Conservation (phyloP, 1,140 invertebrate species). For the Aporrectodea caliginosa region DNA sequence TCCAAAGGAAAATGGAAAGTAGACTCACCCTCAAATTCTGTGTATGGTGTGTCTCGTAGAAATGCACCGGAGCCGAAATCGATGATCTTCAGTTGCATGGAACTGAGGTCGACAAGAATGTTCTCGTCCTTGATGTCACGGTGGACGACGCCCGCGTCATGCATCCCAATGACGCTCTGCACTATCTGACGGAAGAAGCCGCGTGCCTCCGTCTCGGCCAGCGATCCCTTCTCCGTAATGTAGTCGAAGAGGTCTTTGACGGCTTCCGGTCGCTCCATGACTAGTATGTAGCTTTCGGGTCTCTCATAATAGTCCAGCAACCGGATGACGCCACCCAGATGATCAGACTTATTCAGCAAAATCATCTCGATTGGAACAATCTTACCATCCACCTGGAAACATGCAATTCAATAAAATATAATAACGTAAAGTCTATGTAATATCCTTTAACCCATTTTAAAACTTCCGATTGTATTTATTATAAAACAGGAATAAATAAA, state of each 20-base stretch:
- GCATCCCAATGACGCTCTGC: constrained; percentile 57
- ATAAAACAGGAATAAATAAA: too few species aligned
- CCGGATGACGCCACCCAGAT: constrained; percentile 62
- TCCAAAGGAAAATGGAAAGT: too few species aligned
- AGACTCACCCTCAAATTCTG: constrained; percentile 67
- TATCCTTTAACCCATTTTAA: too few species aligned
- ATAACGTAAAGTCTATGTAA: too few species aligned
- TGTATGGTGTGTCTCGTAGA: constrained; percentile 62
- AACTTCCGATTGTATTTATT: too few species aligned
- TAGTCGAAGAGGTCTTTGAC: constrained; percentile 65
- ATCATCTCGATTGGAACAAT: constrained; percentile 64
- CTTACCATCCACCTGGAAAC: constrained; percentile 39
- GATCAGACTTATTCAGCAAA: constrained; percentile 60
- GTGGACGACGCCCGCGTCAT: constrained; percentile 58
- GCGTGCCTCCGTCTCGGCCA: constrained; percentile 61
- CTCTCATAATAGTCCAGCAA: constrained; percentile 64
- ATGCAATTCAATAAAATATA: too few species aligned
- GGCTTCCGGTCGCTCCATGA: constrained; percentile 64
- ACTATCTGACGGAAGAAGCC: constrained; percentile 60
- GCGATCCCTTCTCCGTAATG: constrained; percentile 63
- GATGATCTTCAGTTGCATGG: constrained; percentile 61
- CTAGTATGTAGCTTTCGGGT: constrained; percentile 60
- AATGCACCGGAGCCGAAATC: constrained; percentile 68
- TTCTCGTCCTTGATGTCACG: constrained; percentile 70
- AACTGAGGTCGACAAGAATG: constrained; percentile 63